Conservation (phyloP, 2,113 vertebrate genomes). For the Myiagra hebetior region DNA sequence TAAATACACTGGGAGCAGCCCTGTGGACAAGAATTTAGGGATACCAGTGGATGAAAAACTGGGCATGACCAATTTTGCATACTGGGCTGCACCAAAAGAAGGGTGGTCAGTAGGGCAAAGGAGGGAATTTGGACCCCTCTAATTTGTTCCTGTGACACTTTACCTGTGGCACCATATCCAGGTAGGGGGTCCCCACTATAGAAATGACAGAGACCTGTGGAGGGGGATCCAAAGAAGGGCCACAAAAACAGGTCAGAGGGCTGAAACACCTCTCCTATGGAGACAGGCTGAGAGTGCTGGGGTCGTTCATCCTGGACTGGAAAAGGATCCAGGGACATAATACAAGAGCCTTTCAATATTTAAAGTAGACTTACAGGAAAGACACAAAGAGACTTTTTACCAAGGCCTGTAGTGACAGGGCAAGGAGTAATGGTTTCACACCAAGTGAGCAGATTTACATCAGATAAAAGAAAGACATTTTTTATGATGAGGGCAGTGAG, state of each 20-base stretch:
- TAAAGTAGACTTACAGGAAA: background rate
- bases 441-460: background rate
- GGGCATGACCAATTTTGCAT: background rate
- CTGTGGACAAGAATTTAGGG: background rate
- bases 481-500: background rate
- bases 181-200: rapidly evolving
- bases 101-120: rapidly evolving
- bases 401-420: rapidly evolving
- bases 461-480: background rate
- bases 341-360: background rate
- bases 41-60: background rate
- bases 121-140: background rate
- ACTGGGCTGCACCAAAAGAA: background rate
- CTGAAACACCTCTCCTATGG: background rate
- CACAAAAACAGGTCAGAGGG: background rate
- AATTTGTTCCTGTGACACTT: background rate
- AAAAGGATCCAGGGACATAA: background rate
- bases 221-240: background rate
- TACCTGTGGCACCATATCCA: background rate
- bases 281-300: background rate
- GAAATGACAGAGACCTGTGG: background rate
- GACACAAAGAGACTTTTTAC: background rate
- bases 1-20: background rate
- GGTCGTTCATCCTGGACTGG: background rate
- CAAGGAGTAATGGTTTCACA: background rate